Base-by-base conservation (phyloP, 2,888 invertebrate genomes). In the Catonia carolina region DNA sequence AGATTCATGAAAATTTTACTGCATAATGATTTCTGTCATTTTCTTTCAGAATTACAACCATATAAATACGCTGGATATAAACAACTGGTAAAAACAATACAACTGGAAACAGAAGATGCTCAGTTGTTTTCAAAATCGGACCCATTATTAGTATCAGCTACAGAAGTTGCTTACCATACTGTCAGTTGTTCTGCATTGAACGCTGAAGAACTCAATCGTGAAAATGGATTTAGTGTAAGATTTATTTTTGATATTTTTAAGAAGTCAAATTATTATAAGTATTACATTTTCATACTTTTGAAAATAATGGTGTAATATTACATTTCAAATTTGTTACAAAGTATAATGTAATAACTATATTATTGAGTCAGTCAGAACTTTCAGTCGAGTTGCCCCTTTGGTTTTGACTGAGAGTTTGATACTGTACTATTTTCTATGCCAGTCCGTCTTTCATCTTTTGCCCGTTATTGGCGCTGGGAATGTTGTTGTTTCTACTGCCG, bases 21-120 rank as follows among this genome's bases (percentile, higher is more conserved):
- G n/a, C n/a, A n/a, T n/a, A 27, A 27, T 27, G 27, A 27, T 27
- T 27, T 27, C n/a, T 8, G 42, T 42, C 15, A 42, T 47, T 2
- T 8, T 47, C 2, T 47, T 58, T 50, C 31, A 88, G 93, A 89
- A 60, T 76, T 99, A 36, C 82, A 89, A 54, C 96, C 96, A 0
- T 99, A 97, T 76, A 99, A 99, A 73, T 99, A 99, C 76, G 95
- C 99, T 56, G 99, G 99, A 10, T 99, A 99, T 77, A 94, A 95
- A 0, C 95, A 95, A 75, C 78, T 99, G 18, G 89, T 99, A 52
- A 89, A 93, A 73, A 98, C 98, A 2, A 95, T 99, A 62, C 83
- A 86, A 63, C 75, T 96, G 71, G 98, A 99, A 74, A 92, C 95
- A 0, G 85, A 84, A 53, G 98, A 97, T 68, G 94, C 95, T 57